Conservation (phyloP, 2,797 vertebrate genomes). For the Pristis pectinata region DNA sequence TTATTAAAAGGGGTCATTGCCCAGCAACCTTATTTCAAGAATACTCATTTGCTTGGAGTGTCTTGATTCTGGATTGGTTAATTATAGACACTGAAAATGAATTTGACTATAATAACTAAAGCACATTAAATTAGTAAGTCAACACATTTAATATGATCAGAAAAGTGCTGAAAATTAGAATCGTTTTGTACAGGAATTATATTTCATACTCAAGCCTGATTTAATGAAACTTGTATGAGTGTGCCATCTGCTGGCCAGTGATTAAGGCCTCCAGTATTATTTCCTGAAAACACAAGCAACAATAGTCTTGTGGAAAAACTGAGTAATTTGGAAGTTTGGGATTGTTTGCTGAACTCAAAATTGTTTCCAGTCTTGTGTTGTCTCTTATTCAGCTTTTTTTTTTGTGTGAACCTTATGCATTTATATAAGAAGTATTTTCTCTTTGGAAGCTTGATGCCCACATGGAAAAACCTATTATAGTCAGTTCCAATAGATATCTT, state of each 20-base stretch:
- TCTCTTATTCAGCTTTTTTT: not conserved
- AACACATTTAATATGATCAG: not conserved
- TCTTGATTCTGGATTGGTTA: not conserved
- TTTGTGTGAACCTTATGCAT: not conserved
- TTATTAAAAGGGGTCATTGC: not conserved
- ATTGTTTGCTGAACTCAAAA: not conserved
- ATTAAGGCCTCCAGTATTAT: not conserved
- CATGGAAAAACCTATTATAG: not conserved
- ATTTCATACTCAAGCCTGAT: not conserved
- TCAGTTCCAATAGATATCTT: not conserved
- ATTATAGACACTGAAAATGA: not conserved
- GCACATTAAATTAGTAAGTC: not conserved
- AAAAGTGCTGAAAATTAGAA: not conserved
- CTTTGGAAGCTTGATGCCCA: not conserved
- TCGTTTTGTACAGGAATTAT: not conserved
- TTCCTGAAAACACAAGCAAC: not conserved
- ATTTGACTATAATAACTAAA: not conserved
- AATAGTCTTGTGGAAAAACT: not conserved
- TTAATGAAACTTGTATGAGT: slow-evolving; percentile 29
- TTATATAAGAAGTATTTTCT: not conserved
- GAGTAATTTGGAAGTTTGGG: not conserved
- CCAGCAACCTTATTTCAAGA: not conserved
- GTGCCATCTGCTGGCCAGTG: slow-evolving; percentile 32
- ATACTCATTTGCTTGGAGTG: not conserved
- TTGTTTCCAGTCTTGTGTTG: not conserved